A percentile compares a stretch with the other conserved stretches of the same genome.
Conservation (phyloP, 2,113 vertebrate species). For the Glaucidium brasilianum region DNA sequence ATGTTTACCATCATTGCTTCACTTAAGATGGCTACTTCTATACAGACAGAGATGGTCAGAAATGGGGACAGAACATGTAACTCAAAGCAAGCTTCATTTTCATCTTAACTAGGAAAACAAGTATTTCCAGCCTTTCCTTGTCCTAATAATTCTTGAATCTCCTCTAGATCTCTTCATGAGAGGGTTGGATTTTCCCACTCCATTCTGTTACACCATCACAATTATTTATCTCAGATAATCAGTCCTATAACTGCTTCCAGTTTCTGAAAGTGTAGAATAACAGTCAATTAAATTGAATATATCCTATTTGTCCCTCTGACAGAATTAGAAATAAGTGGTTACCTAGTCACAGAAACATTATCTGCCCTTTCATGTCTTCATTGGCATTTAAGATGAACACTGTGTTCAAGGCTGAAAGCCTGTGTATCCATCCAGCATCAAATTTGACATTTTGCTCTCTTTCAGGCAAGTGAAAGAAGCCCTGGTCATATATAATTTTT, state of each 20-base stretch:
- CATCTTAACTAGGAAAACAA: background rate
- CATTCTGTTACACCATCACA: background rate
- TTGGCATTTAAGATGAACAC: background rate
- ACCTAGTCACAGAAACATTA: background rate
- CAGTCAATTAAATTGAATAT: background rate
- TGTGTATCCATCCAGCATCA: background rate
- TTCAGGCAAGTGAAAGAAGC: background rate
- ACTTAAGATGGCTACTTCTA: background rate
- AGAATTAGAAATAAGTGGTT: background rate
- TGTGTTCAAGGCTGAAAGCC: background rate
- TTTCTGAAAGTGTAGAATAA: background rate
- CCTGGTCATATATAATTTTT: background rate
- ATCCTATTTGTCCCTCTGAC: background rate
- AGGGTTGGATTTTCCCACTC: background rate
- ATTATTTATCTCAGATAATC: background rate
- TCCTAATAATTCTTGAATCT: background rate
- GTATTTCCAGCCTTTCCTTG: background rate
- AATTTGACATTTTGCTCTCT: background rate
- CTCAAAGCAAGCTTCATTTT: background rate
- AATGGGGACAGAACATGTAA: background rate
- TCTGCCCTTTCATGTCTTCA: background rate
- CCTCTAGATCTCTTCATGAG: background rate
- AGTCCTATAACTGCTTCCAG: background rate
- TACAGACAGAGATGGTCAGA: background rate
- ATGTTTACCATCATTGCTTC: background rate